Evolutionary conservation across 2,797 vertebrate species (phyloP), one percentile per base, ranked within the genome.

Genomic region (Microhierax caerulescens): DNA sequence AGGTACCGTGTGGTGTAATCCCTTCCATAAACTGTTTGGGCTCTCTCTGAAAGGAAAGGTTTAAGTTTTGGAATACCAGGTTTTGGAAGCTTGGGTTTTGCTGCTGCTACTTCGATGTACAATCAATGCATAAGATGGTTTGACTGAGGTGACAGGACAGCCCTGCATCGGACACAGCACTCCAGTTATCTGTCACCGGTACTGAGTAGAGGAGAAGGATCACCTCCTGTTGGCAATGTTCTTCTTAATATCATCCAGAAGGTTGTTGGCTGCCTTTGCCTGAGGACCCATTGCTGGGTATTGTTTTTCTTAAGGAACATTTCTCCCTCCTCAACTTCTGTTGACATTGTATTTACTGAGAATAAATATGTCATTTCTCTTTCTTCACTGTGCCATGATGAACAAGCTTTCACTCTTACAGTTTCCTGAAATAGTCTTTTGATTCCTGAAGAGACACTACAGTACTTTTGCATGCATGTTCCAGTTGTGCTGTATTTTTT

Each of bases 251-350:
- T 5, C 15, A 34, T 17, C 32, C 21, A 37, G 25, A 25, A 80
- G 3, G 8, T 2, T 68, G 13, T 6, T 34, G 6, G 0, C 3
- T 5, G 15, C 9, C 37, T 88, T 83, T 84, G 16, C 2, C 15
- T 0, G 2, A 60, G 22, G 54, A 53, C 1, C 2, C 1, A 1
- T 11, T 87, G n/a, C 2, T 86, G 27, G 7, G 5, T 21, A 17
- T 64, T 56, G 12, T 14, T 78, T 9, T 77, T 85, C 15, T 37
- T 41, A 59, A 68, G 12, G 8, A 45, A 30, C 2, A 15, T 68
- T 76, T 84, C 5, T 76, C 4, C 22, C 5, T 37, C 30, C 78
- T 67, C 21, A 25, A 7, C 8, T 70, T 81, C 50, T 47, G 45
- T 10, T 67, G 32, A 22, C 19, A 11, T 2, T 36, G 1, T 22